A percentile compares a stretch with the other conserved stretches of the same genome.
Evolutionary conservation across 2,113 vertebrate genomes (phyloP).

Genomic region (Istiophorus platypterus): DNA sequence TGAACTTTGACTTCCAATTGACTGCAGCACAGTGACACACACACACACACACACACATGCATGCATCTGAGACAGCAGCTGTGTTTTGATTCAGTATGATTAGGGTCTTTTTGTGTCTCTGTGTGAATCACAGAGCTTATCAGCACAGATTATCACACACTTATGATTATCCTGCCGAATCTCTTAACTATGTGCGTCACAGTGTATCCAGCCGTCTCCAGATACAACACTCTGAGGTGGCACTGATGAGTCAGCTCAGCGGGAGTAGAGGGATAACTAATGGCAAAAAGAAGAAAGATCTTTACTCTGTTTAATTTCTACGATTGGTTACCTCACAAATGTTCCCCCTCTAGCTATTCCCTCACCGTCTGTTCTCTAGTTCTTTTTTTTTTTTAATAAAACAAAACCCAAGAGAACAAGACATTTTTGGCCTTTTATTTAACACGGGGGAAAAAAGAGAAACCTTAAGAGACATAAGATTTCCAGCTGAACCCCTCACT

Average conservation of each 20-base stretch:
- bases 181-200: constrained; percentile 44
- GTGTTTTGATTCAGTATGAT: constrained; percentile 71
- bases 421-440: neutral
- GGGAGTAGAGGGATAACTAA: constrained; percentile 21
- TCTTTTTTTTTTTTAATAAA: neutral
- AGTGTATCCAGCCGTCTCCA: constrained; percentile 14
- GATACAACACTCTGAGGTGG: constrained; percentile 32
- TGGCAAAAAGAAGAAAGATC: constrained; percentile 11
- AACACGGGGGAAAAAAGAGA: neutral
- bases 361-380: neutral
- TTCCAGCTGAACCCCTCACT: neutral
- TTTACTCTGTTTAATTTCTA: constrained; percentile 30
- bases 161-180: constrained; percentile 43
- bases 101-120: constrained; percentile 65
- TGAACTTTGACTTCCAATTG: constrained; percentile 52
- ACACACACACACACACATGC: neutral
- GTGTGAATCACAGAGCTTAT: constrained; percentile 63
- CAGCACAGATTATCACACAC: constrained; percentile 49
- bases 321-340: constrained; percentile 18
- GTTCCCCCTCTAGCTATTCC: constrained; percentile 1
- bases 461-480: neutral
- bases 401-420: neutral
- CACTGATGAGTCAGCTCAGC: constrained; percentile 47
- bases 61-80: constrained; percentile 64
- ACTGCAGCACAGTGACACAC: neutral